Base-by-base conservation (phyloP, 2,113 vertebrate species). In the Gallinago jamesoni region DNA sequence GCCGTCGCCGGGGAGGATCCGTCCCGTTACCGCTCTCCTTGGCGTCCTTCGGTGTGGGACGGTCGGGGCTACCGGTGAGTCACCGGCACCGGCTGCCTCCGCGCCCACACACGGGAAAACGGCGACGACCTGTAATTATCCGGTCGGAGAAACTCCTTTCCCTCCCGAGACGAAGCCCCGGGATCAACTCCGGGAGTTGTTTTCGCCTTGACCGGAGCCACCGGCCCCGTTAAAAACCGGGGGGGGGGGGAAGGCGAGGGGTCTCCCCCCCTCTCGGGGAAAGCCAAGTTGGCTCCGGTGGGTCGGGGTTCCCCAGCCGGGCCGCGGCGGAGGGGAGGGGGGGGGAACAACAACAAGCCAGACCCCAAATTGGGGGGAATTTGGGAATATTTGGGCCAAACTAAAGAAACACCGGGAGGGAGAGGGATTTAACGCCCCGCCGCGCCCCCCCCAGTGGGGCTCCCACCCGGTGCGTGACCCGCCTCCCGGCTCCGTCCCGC, bases 351-450 rank as follows among this genome's bases (percentile, higher is more conserved):
- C 18, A 47, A 47, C 7, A 14, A 27, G 60, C 12, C 41, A 47
- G 14, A 3, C 15, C 19, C 23, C 24, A 5, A 12, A 17, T 17
- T 17, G 4, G 2, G 10, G 1, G 9, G 45, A 47, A 10, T 47
- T 47, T 19, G 45, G 45, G 45, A 21, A 47, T 47, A 47, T 19
- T 63, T 4, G 56, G 25, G 31, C 31, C 30, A 4, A 56, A 35
- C 33, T 4, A 8, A 30, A 45, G 6, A 13, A 14, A 1, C 37
- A 5, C 28, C 20, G 4, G 19, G 1, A 47, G 24, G 0, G 41
- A 35, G 27, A 35, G 24, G 8, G 1, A 12, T 25, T 8, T 4
- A 17, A 8, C 28, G 16, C 27, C 52, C 52, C 50, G 23, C 25
- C 12, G 23, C 41, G 12, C 41, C 43, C 22, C 48, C 52, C 52